Conservation (phyloP, 2,888 invertebrate species). For the Volucella bombylans region DNA sequence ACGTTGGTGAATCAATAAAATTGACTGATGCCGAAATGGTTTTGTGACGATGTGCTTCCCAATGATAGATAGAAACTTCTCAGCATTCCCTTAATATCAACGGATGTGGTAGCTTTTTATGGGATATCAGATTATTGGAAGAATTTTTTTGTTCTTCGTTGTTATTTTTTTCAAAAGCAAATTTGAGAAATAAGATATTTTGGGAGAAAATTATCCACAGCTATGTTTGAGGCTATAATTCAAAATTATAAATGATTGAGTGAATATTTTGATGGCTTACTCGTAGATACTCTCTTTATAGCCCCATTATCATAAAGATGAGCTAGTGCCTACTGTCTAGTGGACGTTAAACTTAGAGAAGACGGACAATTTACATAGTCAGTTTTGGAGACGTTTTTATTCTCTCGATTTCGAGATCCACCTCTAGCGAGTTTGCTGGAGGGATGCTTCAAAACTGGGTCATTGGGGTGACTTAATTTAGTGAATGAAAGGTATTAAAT, state of each 20-base stretch:
- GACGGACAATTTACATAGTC: too few relatives aligned
- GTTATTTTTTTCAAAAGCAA: not conserved
- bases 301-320: not conserved
- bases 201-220: not conserved
- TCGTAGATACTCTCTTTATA: too few relatives aligned
- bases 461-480: too few relatives aligned
- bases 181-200: not conserved
- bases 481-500: too few relatives aligned
- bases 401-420: too few relatives aligned
- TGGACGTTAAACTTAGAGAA: too few relatives aligned
- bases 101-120: not conserved
- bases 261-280: not conserved
- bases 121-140: constrained; percentile 1
- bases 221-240: not conserved
- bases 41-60: constrained; percentile 4
- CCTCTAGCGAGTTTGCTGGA: too few relatives aligned
- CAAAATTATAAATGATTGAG: constrained; percentile 5
- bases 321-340: not conserved
- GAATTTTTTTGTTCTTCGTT: not conserved
- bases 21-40: constrained; percentile 34
- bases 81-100: too few relatives aligned
- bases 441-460: too few relatives aligned
- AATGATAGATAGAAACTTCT: constrained; percentile 12
- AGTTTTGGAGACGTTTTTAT: too few relatives aligned
- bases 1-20: constrained; percentile 22